Conservation (phyloP, 2,797 vertebrate genomes). For the Protosalanx chinensis region DNA sequence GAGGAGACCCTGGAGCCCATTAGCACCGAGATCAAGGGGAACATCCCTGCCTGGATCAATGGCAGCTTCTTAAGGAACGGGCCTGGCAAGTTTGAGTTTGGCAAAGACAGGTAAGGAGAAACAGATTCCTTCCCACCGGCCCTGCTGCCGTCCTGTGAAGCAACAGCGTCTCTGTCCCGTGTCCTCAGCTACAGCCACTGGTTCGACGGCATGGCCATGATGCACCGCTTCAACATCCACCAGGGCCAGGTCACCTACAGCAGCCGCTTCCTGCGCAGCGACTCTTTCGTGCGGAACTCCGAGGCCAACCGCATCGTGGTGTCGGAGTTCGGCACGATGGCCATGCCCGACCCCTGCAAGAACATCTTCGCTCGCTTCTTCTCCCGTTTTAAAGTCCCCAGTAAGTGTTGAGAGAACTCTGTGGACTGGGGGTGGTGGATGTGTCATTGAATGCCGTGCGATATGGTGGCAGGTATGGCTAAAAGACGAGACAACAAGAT, state of each 20-base stretch:
- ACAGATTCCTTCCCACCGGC: not conserved
- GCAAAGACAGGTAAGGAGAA: constrained; percentile 76
- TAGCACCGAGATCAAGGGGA: constrained; percentile 71
- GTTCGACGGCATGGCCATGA: constrained; percentile 93
- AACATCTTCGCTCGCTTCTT: constrained; percentile 86
- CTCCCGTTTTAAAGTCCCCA: constrained; percentile 77
- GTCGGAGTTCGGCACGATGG: constrained; percentile 88
- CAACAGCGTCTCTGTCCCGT: not conserved
- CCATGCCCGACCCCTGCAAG: constrained; percentile 91
- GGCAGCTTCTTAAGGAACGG: constrained; percentile 86
- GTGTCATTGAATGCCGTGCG: constrained; percentile 13
- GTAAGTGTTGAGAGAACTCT: constrained; percentile 64
- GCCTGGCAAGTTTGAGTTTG: constrained; percentile 93
- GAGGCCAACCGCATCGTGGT: constrained; percentile 81
- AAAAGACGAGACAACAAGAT: not conserved
- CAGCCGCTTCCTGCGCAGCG: constrained; percentile 85
- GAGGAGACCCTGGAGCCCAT: constrained; percentile 80
- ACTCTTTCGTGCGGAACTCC: constrained; percentile 76
- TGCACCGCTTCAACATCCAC: constrained; percentile 86
- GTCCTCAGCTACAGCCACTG: constrained; percentile 83
- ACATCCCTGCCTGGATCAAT: constrained; percentile 82
- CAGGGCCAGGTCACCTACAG: constrained; percentile 81
- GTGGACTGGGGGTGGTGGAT: not conserved
- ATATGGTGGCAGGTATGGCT: constrained; percentile 9
- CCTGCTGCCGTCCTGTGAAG: not conserved